phyloP scores from a whole-genome alignment of 2,113 vertebrate species.

The Typhlomys cinereus region DNA sequence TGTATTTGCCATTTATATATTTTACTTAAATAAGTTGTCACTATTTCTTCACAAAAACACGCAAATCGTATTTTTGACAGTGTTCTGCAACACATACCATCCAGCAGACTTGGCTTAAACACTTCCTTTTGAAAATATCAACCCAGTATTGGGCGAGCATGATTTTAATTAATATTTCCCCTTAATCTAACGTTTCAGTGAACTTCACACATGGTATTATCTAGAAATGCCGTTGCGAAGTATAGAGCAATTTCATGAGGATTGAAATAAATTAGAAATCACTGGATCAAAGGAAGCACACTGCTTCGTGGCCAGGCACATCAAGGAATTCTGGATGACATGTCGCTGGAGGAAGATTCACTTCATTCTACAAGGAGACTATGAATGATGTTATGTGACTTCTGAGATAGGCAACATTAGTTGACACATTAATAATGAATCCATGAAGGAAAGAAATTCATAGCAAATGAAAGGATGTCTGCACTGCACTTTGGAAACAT shows the following conservation, averaged over 20 bases:
- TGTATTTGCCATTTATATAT: background rate
- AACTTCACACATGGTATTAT: constrained; percentile 75
- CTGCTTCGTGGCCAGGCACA: constrained; percentile 57
- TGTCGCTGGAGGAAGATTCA: constrained; percentile 68
- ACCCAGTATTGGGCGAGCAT: constrained; percentile 26
- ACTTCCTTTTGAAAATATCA: constrained; percentile 65
- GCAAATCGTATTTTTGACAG: background rate
- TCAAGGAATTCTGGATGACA: constrained; percentile 55
- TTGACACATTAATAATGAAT: constrained; percentile 75
- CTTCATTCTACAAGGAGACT: constrained; percentile 70
- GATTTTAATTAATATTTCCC: constrained; percentile 72
- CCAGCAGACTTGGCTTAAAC: constrained; percentile 36
- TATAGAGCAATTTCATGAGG: constrained; percentile 74
- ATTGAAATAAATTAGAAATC: constrained; percentile 82
- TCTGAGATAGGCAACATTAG: constrained; percentile 53
- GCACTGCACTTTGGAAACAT: constrained; percentile 44
- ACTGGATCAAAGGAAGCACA: constrained; percentile 76
- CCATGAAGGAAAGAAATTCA: constrained; percentile 60
- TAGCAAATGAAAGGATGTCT: constrained; percentile 58
- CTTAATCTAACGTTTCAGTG: constrained; percentile 63
- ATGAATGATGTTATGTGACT: constrained; percentile 70
- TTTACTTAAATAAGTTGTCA: constrained; percentile 3
- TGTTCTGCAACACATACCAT: background rate
- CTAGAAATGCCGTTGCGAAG: constrained; percentile 78
- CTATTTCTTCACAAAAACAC: background rate